Conservation (phyloP, 1,140 invertebrate species). For the Macrostomum lignano region DNA sequence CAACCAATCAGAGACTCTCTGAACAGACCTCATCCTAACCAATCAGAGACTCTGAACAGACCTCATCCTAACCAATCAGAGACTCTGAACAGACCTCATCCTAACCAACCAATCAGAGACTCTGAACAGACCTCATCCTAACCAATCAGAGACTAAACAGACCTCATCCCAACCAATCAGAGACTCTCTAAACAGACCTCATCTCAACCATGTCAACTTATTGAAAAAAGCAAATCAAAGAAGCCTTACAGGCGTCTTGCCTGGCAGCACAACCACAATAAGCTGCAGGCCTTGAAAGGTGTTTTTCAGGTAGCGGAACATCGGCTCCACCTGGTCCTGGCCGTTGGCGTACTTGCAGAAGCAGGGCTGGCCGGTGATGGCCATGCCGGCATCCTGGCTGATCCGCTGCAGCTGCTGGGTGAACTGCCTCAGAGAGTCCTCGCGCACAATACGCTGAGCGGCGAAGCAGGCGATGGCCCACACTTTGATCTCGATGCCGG, state of each 20-base stretch:
- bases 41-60: too few species aligned
- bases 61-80: too few species aligned
- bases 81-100: too few species aligned
- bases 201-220: too few species aligned
- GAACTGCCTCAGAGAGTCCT: constrained; percentile 50
- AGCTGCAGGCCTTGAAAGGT: constrained; percentile 57
- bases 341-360: constrained; percentile 40
- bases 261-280: constrained; percentile 84
- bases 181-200: too few species aligned
- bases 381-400: constrained; percentile 1
- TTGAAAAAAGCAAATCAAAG: too few species aligned
- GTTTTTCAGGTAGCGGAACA: constrained; percentile 71
- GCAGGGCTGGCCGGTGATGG: constrained; percentile 7
- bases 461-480: constrained; percentile 99
- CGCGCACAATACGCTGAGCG: constrained; percentile 75
- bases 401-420: constrained; percentile 4
- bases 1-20: too few species aligned
- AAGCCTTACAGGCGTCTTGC: constrained; percentile 83
- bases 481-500: constrained; percentile 85
- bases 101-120: too few species aligned
- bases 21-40: too few species aligned
- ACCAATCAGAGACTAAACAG: too few species aligned
- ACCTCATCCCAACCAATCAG: too few species aligned
- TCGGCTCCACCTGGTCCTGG: constrained; percentile 88
- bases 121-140: too few species aligned